Evolutionary conservation across 2,888 invertebrate species (phyloP).

Genomic region (Alloscopus bannaensis): DNA sequence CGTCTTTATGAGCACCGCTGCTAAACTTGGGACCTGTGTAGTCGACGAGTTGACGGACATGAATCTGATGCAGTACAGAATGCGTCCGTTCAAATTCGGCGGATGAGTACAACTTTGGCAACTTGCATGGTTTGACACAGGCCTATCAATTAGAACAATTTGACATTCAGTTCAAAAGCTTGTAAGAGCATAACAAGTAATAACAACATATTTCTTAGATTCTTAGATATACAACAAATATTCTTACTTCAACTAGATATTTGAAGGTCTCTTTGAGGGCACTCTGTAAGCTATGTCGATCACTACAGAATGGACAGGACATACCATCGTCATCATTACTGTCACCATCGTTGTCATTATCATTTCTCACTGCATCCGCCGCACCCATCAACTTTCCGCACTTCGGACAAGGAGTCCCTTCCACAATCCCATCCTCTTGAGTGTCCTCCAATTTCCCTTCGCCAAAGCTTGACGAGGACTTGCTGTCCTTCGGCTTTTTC

Average conservation of each 20-base stretch:
- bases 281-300: slow-evolving; percentile 50
- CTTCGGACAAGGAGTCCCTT: slow-evolving; percentile 53
- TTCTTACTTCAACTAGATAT: slow-evolving; percentile 62
- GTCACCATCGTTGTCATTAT: background rate
- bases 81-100: slow-evolving; percentile 78
- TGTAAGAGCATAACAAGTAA: too few relatives aligned
- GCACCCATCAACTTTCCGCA: too few relatives aligned
- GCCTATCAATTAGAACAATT: too few relatives aligned
- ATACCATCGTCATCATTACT: background rate
- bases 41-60: slow-evolving; percentile 73
- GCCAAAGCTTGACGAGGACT: slow-evolving; percentile 17
- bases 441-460: slow-evolving; percentile 43
- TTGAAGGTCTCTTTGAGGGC: slow-evolving; percentile 71
- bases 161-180: too few relatives aligned
- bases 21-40: slow-evolving; percentile 68
- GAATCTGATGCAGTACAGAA: slow-evolving; percentile 76
- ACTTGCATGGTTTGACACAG: slow-evolving; percentile 77
- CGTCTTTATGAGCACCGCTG: slow-evolving; percentile 26
- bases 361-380: too few relatives aligned
- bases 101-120: slow-evolving; percentile 76
- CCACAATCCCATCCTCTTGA: slow-evolving; percentile 32
- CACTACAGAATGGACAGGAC: slow-evolving; percentile 34
- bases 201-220: too few relatives aligned
- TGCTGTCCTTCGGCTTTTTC: slow-evolving; percentile 64
- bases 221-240: too few relatives aligned